Evolutionary conservation across 2,797 vertebrate species (phyloP).

Genomic region (Manis pentadactyla): DNA sequence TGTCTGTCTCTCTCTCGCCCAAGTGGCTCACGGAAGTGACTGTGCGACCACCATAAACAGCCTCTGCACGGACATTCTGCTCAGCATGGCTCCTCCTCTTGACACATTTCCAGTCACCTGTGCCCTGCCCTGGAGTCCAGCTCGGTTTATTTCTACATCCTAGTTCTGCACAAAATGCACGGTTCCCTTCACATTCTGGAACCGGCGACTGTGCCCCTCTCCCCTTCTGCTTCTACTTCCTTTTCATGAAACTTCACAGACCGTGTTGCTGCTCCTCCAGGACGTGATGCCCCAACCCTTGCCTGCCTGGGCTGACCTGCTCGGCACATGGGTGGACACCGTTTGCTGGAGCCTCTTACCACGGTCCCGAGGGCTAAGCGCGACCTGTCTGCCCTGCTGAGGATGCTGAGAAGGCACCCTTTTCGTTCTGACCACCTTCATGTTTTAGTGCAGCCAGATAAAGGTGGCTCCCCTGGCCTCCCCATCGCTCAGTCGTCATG

Average conservation of each 20-base stretch:
- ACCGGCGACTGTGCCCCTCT: rapidly evolving
- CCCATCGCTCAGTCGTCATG: rapidly evolving
- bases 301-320: not conserved
- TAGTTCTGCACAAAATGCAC: not conserved
- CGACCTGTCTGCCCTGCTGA: not conserved
- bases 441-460: not conserved
- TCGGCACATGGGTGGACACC: rapidly evolving
- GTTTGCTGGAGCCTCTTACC: not conserved
- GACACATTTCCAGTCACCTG: not conserved
- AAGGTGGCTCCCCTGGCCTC: not conserved
- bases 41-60: not conserved
- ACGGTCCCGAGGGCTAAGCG: not conserved
- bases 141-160: not conserved
- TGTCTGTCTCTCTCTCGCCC: not conserved
- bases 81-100: not conserved
- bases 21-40: not conserved
- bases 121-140: not conserved
- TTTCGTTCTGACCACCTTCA: not conserved
- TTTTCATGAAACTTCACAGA: not conserved
- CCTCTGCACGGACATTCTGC: not conserved
- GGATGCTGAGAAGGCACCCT: not conserved
- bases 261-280: rapidly evolving
- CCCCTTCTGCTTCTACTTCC: not conserved
- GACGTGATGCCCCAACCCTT: rapidly evolving
- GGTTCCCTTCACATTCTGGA: not conserved